Conservation (phyloP, 2,888 invertebrate species). For the Sicus ferrugineus region DNA sequence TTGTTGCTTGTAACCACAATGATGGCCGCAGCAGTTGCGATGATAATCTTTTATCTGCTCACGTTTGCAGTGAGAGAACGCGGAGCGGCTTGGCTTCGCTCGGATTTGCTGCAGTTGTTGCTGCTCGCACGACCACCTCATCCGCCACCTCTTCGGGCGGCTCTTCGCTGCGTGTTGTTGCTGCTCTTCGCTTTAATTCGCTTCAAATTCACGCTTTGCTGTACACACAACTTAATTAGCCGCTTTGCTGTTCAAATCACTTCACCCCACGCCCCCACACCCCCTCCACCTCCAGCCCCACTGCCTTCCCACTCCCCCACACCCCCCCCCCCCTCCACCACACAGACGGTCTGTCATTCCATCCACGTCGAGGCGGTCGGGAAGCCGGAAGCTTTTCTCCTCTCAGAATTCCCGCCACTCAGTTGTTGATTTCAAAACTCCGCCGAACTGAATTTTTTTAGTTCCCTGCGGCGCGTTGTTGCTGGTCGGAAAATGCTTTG, state of each 20-base stretch:
- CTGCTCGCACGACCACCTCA: not conserved
- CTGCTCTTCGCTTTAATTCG: not conserved
- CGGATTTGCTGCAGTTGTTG: not conserved
- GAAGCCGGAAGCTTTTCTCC: not conserved
- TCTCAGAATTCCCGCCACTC: not conserved
- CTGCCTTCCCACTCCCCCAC: not conserved
- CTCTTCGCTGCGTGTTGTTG: not conserved
- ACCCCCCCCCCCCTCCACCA: not conserved
- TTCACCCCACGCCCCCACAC: no score
- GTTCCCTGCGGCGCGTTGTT: slow-evolving; percentile 1
- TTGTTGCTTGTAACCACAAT: not conserved
- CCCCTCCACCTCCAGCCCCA: not conserved
- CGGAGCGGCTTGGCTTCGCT: not conserved
- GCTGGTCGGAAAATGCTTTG: slow-evolving; percentile 2
- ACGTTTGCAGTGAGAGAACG: slow-evolving; percentile 20
- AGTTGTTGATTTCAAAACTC: not conserved
- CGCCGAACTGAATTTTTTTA: slow-evolving; percentile 20
- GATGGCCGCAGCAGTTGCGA: not conserved
- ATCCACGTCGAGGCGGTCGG: not conserved
- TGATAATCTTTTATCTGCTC: slow-evolving; percentile 27
- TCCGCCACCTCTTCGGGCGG: not conserved
- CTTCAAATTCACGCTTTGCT: not conserved
- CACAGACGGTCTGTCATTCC: no score
- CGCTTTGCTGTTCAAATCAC: not conserved
- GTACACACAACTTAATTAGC: not conserved